A percentile compares a stretch with the other conserved stretches of the same genome.
These are phyloP conservation scores for Epinotia brunnichana DNA, from an alignment of 2,888 invertebrate species.

Conservation along the genomic window DNA sequence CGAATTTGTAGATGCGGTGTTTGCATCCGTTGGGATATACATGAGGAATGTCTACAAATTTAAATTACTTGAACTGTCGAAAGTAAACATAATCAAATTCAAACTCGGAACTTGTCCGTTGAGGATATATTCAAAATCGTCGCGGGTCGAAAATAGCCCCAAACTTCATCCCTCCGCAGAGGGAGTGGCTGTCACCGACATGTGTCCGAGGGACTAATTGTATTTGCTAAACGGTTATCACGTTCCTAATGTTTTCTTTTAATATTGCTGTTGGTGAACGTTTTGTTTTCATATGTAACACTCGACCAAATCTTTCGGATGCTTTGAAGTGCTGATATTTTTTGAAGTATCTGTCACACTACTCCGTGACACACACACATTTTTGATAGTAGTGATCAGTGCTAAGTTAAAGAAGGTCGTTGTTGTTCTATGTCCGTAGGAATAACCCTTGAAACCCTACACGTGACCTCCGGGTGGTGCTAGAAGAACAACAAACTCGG, in stretches of 20 bases:
- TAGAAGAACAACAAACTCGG: too few relatives aligned
- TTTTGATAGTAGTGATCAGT: too few relatives aligned
- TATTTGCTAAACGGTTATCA: constrained; percentile 41
- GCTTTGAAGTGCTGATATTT: too few relatives aligned
- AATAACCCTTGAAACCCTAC: too few relatives aligned
- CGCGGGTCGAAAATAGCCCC: background rate
- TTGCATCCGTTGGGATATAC: background rate
- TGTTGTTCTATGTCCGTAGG: too few relatives aligned
- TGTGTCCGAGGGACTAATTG: constrained; percentile 41
- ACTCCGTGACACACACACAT: too few relatives aligned
- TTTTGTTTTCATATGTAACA: constrained; percentile 9
- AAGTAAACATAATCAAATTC: background rate
- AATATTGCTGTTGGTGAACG: constrained; percentile 5
- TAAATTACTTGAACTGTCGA: background rate
- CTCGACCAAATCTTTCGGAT: background rate
- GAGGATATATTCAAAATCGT: background rate
- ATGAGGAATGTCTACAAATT: background rate
- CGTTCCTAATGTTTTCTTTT: constrained; percentile 40
- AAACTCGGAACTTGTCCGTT: background rate
- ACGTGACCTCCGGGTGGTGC: too few relatives aligned
- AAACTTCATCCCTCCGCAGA: background rate
- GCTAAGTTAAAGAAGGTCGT: too few relatives aligned
- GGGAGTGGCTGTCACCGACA: constrained; percentile 33
- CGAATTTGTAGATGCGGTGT: background rate
- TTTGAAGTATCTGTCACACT: too few relatives aligned